Percentiles rank a stretch among this genome's conserved stretches.
Conservation (phyloP, 2,888 invertebrate species). For the Ametastegia equiseti region DNA sequence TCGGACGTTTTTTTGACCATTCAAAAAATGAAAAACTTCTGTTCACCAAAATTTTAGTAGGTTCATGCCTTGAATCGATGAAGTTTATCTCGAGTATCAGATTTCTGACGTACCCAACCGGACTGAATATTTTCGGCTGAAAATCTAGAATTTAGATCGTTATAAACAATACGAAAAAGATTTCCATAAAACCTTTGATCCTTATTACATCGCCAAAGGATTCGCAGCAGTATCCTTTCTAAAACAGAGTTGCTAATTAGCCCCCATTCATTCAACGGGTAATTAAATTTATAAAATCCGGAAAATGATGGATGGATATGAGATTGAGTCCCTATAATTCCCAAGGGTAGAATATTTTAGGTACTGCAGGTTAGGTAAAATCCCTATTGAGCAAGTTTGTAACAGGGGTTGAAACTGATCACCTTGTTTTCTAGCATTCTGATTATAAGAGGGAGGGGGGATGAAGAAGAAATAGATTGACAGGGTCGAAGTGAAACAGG, state of each 20-base stretch:
- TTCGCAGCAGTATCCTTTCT: too few relatives aligned
- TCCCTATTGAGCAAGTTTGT: background rate
- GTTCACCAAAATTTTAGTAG: too few relatives aligned
- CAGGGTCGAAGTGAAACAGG: background rate
- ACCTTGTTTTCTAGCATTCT: background rate
- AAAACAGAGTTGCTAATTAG: background rate
- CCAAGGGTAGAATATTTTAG: background rate
- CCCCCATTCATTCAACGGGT: background rate
- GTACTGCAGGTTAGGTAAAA: background rate
- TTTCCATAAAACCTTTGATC: too few relatives aligned
- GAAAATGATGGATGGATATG: background rate
- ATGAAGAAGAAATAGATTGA: conserved; percentile 13
- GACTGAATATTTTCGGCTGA: too few relatives aligned
- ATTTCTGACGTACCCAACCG: too few relatives aligned
- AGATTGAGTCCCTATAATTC: background rate
- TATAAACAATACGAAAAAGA: too few relatives aligned
- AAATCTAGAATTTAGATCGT: too few relatives aligned
- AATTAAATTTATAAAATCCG: background rate
- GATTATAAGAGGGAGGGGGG: background rate
- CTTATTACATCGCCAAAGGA: too few relatives aligned
- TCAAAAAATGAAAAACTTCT: too few relatives aligned
- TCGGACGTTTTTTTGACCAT: too few relatives aligned
- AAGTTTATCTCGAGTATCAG: too few relatives aligned
- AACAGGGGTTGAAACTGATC: background rate
- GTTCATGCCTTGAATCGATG: too few relatives aligned